Percentiles rank a stretch among this genome's conserved stretches.
phyloP scores from a whole-genome alignment of 2,797 vertebrate genomes.

The Ctenopoma kingsleyae region DNA sequence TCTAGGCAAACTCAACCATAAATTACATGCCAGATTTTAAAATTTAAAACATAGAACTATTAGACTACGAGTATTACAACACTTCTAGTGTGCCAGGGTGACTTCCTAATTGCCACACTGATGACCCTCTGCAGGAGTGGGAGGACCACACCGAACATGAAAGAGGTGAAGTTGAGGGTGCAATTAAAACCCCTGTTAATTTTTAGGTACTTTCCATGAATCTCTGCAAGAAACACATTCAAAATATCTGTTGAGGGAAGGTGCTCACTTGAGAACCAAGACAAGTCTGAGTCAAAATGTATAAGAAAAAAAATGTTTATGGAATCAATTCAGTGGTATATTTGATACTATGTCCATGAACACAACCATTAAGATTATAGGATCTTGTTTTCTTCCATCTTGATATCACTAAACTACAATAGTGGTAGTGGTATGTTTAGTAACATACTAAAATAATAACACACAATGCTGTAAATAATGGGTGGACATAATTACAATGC shows the following conservation, averaged over 20 bases:
- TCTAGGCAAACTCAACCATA: not conserved
- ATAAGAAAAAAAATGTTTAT: not conserved
- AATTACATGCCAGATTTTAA: too few species aligned
- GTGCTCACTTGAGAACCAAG: not conserved
- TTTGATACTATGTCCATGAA: not conserved
- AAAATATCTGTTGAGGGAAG: not conserved
- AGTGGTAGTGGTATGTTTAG: too few species aligned
- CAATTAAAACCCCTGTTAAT: not conserved
- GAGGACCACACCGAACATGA: too few species aligned
- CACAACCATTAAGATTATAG: not conserved
- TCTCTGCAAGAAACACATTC: not conserved
- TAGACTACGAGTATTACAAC: not conserved
- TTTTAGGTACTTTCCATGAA: not conserved
- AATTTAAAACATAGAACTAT: too few species aligned
- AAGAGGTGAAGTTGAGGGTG: not conserved
- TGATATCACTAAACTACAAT: not conserved
- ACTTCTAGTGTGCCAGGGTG: too few species aligned
- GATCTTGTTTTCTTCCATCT: not conserved
- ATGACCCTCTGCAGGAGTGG: too few species aligned
- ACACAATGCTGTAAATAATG: not conserved
- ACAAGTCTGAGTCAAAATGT: not conserved
- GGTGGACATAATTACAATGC: constrained; percentile 17
- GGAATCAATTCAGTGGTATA: not conserved
- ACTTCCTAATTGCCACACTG: too few species aligned
- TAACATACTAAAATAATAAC: constrained; percentile 8